phyloP scores from a whole-genome alignment of 2,113 vertebrate genomes.

The Tenebrosternarchus preto region DNA sequence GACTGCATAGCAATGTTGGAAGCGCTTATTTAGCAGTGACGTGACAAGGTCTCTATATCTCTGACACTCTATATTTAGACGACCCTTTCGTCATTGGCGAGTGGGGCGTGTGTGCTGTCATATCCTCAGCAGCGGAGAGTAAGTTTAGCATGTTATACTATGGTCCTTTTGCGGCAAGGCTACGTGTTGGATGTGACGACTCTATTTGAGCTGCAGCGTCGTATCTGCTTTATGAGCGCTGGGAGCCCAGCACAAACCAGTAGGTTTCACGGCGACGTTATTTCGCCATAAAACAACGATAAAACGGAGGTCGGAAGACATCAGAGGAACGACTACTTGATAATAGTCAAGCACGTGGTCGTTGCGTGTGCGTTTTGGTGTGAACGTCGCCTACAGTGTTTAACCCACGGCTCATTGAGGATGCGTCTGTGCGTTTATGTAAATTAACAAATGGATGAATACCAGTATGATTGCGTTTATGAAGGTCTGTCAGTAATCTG shows the following conservation, averaged over 20 bases:
- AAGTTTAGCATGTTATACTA: slow-evolving; percentile 36
- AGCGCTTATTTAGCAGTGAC: slow-evolving; percentile 5
- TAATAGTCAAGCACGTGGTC: neutral
- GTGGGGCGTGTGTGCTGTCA: neutral
- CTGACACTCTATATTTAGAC: slow-evolving; percentile 37
- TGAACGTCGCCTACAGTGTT: neutral
- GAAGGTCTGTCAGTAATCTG: slow-evolving; percentile 16
- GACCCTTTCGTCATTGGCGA: slow-evolving; percentile 16
- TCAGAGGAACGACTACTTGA: slow-evolving; percentile 4
- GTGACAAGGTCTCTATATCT: slow-evolving; percentile 22
- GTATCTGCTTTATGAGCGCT: slow-evolving; percentile 11
- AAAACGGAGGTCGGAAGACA: neutral
- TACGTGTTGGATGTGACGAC: slow-evolving; percentile 49
- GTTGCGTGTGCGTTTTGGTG: neutral
- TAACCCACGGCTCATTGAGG: neutral
- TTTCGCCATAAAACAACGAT: slow-evolving; percentile 39
- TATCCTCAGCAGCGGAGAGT: neutral
- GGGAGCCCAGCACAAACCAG: slow-evolving; percentile 44
- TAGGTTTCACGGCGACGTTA: slow-evolving; percentile 36
- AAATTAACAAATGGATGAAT: neutral
- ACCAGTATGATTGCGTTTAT: neutral
- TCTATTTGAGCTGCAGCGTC: slow-evolving; percentile 28
- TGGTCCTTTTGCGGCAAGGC: slow-evolving; percentile 3
- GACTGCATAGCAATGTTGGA: slow-evolving; percentile 11
- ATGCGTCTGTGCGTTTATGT: slow-evolving; percentile 14